Percentiles rank a stretch among this genome's conserved stretches.
phyloP scores from a whole-genome alignment of 2,888 invertebrate genomes.

The Megalurothrips usitatus region DNA sequence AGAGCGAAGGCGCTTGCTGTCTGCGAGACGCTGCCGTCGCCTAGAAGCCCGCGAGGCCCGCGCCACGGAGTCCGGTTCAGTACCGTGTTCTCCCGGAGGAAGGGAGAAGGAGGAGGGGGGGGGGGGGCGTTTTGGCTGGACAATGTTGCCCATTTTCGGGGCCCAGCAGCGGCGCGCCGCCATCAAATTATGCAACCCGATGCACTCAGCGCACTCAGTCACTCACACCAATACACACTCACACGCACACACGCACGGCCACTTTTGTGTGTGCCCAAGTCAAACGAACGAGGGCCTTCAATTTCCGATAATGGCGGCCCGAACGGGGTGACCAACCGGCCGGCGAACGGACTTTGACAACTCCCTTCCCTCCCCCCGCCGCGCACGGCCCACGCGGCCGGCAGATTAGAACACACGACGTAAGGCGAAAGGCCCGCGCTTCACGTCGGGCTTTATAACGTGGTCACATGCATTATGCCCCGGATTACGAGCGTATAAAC shows the following conservation, averaged over 20 bases:
- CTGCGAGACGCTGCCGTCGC: too few species aligned
- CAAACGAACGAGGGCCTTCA: background rate
- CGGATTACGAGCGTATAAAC: background rate
- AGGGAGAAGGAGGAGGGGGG: too few species aligned
- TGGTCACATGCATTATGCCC: constrained; percentile 8
- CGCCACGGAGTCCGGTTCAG: too few species aligned
- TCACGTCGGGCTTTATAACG: background rate
- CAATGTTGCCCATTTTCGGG: background rate
- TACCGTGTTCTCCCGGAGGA: too few species aligned
- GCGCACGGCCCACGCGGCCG: background rate
- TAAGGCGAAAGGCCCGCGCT: background rate
- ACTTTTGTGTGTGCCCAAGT: too few species aligned
- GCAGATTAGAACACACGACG: background rate
- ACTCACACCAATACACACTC: too few species aligned
- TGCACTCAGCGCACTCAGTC: background rate
- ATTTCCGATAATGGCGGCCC: background rate
- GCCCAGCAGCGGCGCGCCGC: background rate
- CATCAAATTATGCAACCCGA: background rate
- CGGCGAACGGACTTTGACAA: too few species aligned
- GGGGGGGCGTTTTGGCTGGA: background rate
- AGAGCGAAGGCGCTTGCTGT: background rate
- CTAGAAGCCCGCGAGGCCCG: too few species aligned
- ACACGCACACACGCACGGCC: too few species aligned
- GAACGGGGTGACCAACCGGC: background rate
- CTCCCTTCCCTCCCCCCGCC: background rate